Base-by-base conservation (phyloP, 2,888 invertebrate species). In the Aspidiotus destructor region DNA sequence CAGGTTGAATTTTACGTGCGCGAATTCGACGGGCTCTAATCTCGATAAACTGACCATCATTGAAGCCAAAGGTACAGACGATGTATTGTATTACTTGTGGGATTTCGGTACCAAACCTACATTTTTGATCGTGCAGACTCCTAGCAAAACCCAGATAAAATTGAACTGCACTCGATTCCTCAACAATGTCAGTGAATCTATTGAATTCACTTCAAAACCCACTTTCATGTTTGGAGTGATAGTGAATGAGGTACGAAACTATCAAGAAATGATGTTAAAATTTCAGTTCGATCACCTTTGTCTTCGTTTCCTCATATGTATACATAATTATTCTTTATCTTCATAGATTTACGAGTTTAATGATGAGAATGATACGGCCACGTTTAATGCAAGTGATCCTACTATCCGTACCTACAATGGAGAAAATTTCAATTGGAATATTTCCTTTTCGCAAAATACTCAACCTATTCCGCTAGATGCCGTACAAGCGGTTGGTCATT, bases 81-180 rank as follows among this genome's bases (percentile, higher is more conserved):
- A 87, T 75, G 81, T 81, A 0, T 75, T 86, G 0, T 86, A 87
- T 74, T 85, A 86, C 74, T 72, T 87, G 60, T 85, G 86, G 84
- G 85, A 85, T 76, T 85, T 86, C 73, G 80, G 81, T 5, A 80
- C 82, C 6, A 78, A 80, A 55, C 86, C 86, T 0, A 81, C 83
- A 0, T 74, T 86, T 41, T 76, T 86, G 15, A 76, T 83, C 42
- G 80, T 81, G 0, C 75, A 83, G 0, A 82, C 84, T 0, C 75
- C 78, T 0, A 72, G 77, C 0, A 78, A 81, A 68, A 77, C 81
- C 0, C 76, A 78, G 0, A 72, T 86, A 8, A 73, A 74, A 8
- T 77, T 87, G 10, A 73, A 76, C 60, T 86, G 85, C 84, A 72
- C 76, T 0, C 72, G 76, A 0, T 78, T 77, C 55, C 70, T 72